Conservation (phyloP, 2,797 vertebrate genomes). For the Bradypus variegatus region DNA sequence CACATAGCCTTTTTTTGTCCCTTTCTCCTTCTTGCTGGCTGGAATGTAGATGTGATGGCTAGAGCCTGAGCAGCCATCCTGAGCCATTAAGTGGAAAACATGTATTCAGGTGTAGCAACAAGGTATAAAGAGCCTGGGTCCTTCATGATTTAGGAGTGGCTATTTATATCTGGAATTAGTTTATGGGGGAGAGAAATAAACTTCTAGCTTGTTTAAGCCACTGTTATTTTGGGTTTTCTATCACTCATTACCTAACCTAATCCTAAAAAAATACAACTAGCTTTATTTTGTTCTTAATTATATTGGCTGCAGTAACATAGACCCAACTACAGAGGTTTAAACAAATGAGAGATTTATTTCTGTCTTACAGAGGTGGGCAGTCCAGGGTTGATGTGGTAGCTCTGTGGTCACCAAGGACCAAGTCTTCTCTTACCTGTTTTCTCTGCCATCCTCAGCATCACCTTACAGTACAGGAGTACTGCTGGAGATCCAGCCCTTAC, state of each 20-base stretch:
- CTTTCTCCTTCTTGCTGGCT: background rate
- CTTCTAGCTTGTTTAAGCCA: background rate
- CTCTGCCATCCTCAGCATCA: background rate
- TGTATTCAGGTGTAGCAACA: background rate
- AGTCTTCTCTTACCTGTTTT: background rate
- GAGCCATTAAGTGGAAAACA: background rate
- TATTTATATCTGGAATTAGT: background rate
- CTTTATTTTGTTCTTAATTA: background rate
- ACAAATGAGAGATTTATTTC: background rate
- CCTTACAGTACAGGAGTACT: background rate
- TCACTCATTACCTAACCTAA: background rate
- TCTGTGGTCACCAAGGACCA: background rate
- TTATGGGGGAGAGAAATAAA: background rate
- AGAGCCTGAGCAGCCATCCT: background rate
- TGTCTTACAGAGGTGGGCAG: background rate
- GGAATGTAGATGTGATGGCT: background rate
- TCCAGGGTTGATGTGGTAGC: background rate
- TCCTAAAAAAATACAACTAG: background rate
- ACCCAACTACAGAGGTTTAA: background rate
- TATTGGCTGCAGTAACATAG: background rate
- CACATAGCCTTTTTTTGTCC: too few relatives aligned
- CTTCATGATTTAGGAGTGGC: background rate
- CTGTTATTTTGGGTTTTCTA: background rate
- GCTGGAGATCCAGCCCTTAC: background rate
- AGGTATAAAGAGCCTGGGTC: background rate